These are phyloP conservation scores for Sardinella longiceps DNA, from an alignment of 2,797 vertebrate species.

Conservation along the genomic window DNA sequence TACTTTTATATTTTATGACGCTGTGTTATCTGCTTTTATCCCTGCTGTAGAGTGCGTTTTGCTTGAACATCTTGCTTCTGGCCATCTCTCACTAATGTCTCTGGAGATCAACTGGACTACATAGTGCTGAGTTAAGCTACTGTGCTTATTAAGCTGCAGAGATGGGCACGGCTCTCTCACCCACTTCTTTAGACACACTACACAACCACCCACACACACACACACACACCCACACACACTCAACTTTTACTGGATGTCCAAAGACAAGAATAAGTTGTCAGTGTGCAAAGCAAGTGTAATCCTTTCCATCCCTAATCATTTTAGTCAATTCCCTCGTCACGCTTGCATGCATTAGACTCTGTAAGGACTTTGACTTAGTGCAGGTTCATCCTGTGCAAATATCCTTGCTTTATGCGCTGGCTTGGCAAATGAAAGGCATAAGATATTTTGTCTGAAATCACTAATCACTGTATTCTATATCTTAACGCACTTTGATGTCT, in stretches of 20 bases:
- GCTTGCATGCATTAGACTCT: conserved; percentile 30
- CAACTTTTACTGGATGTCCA: neutral
- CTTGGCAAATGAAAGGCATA: neutral
- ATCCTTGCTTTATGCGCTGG: neutral
- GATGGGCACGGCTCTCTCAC: conserved; percentile 33
- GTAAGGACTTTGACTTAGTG: too few relatives aligned
- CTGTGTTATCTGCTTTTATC: conserved; percentile 51
- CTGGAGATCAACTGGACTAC: conserved; percentile 49
- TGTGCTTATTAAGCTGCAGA: conserved; percentile 36
- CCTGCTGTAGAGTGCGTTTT: conserved; percentile 13
- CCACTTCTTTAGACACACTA: conserved; percentile 18
- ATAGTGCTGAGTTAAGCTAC: conserved; percentile 34
- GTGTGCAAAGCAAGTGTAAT: conserved; percentile 44
- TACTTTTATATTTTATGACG: conserved; percentile 40
- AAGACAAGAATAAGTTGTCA: neutral
- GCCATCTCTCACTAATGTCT: conserved; percentile 64
- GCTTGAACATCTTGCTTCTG: conserved; percentile 39
- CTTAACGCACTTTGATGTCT: conserved; percentile 11
- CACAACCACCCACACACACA: conserved; percentile 37
- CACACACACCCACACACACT: conserved; percentile 34
- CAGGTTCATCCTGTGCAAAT: neutral
- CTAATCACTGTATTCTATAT: conserved; percentile 52
- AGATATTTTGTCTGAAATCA: conserved; percentile 45
- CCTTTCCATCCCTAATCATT: conserved; percentile 54
- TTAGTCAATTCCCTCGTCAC: conserved; percentile 54